Evolutionary conservation across 2,797 vertebrate genomes (phyloP).

Genomic region (Artibeus lituratus): DNA sequence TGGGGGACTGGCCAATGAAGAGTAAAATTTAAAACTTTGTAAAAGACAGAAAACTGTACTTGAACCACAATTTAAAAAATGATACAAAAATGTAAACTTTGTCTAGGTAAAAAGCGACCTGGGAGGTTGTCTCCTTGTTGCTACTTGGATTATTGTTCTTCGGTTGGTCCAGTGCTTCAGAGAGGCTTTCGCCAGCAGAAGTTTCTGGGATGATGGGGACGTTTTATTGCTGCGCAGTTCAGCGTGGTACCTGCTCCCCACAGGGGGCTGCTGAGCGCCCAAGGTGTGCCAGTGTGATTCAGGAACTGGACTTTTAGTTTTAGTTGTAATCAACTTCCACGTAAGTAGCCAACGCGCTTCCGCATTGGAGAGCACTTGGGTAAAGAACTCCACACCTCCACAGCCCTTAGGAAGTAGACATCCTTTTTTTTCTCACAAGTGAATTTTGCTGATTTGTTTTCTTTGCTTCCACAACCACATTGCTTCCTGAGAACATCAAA

Average conservation of each 20-base stretch:
- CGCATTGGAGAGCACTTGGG: background rate
- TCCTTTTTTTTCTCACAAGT: background rate
- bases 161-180: background rate
- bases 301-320: background rate
- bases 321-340: background rate
- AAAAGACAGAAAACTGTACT: too few relatives aligned
- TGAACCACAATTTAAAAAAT: too few relatives aligned
- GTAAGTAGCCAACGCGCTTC: background rate
- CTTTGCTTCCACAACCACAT: background rate
- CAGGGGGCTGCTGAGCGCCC: background rate
- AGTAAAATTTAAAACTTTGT: background rate
- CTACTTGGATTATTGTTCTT: background rate
- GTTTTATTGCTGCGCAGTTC: background rate
- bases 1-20: background rate
- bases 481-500: background rate
- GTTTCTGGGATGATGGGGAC: background rate
- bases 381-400: background rate
- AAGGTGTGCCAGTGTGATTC: background rate
- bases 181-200: background rate
- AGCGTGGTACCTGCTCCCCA: accelerated
- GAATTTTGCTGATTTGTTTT: background rate
- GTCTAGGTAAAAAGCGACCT: background rate
- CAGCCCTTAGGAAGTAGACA: background rate
- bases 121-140: background rate
- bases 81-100: background rate